phyloP scores from a whole-genome alignment of 2,797 vertebrate genomes.

The Acanthopagrus latus region DNA sequence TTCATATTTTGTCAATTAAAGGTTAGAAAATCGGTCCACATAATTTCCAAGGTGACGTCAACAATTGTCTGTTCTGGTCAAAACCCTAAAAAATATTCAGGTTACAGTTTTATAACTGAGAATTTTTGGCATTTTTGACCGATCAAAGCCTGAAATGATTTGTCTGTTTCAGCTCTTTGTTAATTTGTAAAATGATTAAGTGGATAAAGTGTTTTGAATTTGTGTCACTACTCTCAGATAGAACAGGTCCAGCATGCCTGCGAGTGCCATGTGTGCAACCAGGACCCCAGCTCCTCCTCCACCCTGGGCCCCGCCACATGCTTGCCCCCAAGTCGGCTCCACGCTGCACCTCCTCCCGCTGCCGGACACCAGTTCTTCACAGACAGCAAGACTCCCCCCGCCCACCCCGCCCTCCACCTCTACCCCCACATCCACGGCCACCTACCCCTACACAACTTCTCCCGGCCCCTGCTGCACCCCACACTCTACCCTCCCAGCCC shows the following conservation, averaged over 20 bases:
- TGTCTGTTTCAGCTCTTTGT: no score
- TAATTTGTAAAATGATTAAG: neutral
- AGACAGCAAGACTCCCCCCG: conserved; percentile 87
- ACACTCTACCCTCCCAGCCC: conserved; percentile 94
- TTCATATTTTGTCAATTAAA: neutral
- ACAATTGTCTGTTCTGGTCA: neutral
- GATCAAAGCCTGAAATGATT: no score
- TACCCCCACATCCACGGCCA: conserved; percentile 99
- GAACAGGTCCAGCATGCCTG: conserved; percentile 92
- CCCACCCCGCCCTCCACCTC: conserved; percentile 95
- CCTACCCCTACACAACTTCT: conserved; percentile 95
- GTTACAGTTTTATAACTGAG: neutral
- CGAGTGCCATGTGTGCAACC: conserved; percentile 97
- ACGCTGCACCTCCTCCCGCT: conserved; percentile 71
- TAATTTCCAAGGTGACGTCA: neutral
- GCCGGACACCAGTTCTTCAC: conserved; percentile 93
- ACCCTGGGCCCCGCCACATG: conserved; percentile 85
- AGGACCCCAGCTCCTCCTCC: conserved; percentile 87
- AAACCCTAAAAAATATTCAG: neutral
- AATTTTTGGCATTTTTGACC: no score
- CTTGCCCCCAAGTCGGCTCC: conserved; percentile 88
- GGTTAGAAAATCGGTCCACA: neutral
- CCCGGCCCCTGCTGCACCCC: conserved; percentile 93
- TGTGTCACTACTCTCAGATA: conserved; percentile 79
- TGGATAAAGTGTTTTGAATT: conserved; percentile 10